These are phyloP conservation scores for Ondatra zibethicus DNA, from an alignment of 2,113 vertebrate genomes.

Conservation along the genomic window DNA sequence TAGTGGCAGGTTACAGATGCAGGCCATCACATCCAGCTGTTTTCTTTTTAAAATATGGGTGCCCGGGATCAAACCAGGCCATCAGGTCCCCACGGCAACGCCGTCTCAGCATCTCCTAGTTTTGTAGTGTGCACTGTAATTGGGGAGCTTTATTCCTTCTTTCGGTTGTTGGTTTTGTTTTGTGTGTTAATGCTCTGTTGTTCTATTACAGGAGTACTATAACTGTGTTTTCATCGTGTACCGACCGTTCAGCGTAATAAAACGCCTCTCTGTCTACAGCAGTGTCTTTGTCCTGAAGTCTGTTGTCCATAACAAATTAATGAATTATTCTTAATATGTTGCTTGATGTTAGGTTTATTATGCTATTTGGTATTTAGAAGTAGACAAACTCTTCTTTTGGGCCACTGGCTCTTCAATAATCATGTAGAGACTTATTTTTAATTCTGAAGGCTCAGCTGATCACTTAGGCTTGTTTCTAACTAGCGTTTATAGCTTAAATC, in stretches of 20 bases:
- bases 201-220: background rate
- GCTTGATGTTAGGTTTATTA: background rate
- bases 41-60: background rate
- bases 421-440: too few relatives aligned
- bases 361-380: background rate
- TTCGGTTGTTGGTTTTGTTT: background rate
- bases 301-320: background rate
- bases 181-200: background rate
- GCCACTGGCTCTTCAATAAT: too few relatives aligned
- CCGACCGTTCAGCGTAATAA: background rate
- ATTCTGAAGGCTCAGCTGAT: too few relatives aligned
- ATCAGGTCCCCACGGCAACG: background rate
- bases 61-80: background rate
- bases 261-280: background rate
- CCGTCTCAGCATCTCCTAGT: background rate
- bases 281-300: background rate
- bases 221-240: background rate
- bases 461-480: too few relatives aligned
- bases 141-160: background rate
- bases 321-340: background rate
- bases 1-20: background rate
- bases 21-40: background rate
- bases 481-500: too few relatives aligned
- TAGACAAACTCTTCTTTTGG: too few relatives aligned
- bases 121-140: background rate